Base-by-base conservation (phyloP, 1,140 invertebrate genomes). In the Musca domestica region DNA sequence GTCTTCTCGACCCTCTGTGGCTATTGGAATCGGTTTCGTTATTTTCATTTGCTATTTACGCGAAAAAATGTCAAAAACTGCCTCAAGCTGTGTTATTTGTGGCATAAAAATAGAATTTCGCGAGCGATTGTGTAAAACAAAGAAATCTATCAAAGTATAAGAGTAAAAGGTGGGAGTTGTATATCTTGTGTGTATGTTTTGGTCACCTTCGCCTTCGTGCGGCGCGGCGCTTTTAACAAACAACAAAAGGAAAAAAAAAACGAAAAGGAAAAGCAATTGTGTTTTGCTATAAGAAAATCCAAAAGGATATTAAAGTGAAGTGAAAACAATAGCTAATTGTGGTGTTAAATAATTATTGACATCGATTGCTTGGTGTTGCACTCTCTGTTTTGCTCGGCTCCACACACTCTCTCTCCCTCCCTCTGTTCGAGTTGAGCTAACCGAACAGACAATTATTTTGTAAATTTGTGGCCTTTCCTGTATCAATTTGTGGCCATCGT, bases 401-500 rank as follows among this genome's bases (percentile, higher is more conserved):
- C 34, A 14, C 34, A 14, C 34, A 41, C 34, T 6, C 6, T 7
- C 19, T 49, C 19, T 49, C 48, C 12, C n/a, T 20, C 3, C 1
- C 12, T 49, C 3, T 49, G 10, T 12, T 49, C n/a, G n/a, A n/a
- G 10, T 17, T 19, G 48, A 19, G 48, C 19, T 49, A 49, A 19
- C n/a, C 2, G 17, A 30, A 56, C 22, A 30, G 30, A 58, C 27
- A 61, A 34, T 41, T 41, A 41, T 41, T 41, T 41, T 41, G 34
- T 41, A 41, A 41, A 41, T 41, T 41, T 41, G 34, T 41, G 2
- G 34, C 4, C 34, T 41, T 10, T 41, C 34, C 34, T 5, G 10
- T n/a, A 20, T 27, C 72, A 73, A 70, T 72, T 71, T 71, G 71
- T 74, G 74, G 75, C 71, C 73, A 68, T 75, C 74, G 73, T 70